These are phyloP conservation scores for Frankliniella intonsa DNA, from an alignment of 2,888 invertebrate species.

Conservation along the genomic window DNA sequence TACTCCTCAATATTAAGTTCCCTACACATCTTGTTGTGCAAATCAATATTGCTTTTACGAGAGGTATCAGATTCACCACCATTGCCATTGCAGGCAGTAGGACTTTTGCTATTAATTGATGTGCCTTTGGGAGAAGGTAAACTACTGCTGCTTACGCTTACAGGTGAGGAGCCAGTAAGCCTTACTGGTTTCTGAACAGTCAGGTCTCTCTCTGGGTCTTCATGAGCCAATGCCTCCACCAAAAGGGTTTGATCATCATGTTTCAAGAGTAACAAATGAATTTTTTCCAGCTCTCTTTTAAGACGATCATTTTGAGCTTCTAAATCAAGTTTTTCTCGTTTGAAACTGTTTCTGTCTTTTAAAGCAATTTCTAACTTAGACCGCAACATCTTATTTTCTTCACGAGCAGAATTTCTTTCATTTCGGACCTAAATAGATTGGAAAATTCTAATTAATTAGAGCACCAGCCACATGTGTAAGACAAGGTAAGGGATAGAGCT, in stretches of 20 bases:
- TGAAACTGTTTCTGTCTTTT: conserved; percentile 69
- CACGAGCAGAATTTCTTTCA: conserved; percentile 88
- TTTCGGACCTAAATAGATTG: conserved; percentile 59
- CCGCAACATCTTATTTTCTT: conserved; percentile 79
- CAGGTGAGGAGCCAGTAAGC: conserved; percentile 35
- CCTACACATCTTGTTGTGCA: conserved; percentile 3
- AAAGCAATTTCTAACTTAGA: conserved; percentile 71
- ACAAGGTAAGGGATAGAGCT: not conserved
- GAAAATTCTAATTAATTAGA: not conserved
- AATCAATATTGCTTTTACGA: not conserved
- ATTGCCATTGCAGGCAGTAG: conserved; percentile 3
- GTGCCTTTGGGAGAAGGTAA: not conserved
- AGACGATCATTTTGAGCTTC: conserved; percentile 70
- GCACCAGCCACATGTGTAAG: not conserved
- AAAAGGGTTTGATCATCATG: conserved; percentile 49
- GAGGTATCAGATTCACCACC: not conserved
- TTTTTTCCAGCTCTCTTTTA: conserved; percentile 76
- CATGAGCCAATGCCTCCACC: conserved; percentile 49
- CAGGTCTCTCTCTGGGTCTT: conserved; percentile 49
- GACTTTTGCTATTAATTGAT: conserved; percentile 47
- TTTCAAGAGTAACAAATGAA: conserved; percentile 61
- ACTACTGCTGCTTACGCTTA: conserved; percentile 6
- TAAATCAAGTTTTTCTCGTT: conserved; percentile 71
- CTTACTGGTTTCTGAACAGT: conserved; percentile 41
- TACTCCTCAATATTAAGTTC: conserved; percentile 54